phyloP scores from a whole-genome alignment of 2,888 invertebrate genomes.

The Eupithecia subumbrata region DNA sequence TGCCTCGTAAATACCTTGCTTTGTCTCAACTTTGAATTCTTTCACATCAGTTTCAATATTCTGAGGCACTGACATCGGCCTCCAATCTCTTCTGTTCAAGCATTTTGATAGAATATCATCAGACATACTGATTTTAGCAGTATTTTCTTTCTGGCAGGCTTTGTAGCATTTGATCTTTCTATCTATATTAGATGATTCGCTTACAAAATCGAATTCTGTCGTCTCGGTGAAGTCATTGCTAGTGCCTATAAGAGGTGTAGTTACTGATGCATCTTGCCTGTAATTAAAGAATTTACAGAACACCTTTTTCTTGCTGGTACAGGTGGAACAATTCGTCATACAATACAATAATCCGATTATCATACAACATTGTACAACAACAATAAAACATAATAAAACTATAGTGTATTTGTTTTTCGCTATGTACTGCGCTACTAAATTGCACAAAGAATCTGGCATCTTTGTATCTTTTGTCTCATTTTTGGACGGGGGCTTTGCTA shows the following conservation, averaged over 20 bases:
- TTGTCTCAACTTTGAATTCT: neutral
- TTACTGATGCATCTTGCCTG: constrained; percentile 69
- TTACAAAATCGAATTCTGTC: constrained; percentile 62
- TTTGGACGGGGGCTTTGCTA: neutral
- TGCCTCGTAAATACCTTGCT: neutral
- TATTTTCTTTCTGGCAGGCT: constrained; percentile 66
- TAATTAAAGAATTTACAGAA: constrained; percentile 66
- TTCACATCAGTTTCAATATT: constrained; percentile 14
- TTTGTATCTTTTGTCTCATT: neutral
- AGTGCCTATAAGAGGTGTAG: constrained; percentile 70
- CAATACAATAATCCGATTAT: constrained; percentile 65
- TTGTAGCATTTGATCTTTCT: constrained; percentile 73
- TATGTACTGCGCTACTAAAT: constrained; percentile 35
- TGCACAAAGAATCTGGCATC: neutral
- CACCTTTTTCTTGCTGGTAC: constrained; percentile 55
- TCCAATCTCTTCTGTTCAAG: constrained; percentile 71
- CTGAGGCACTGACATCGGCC: constrained; percentile 30
- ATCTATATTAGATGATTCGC: constrained; percentile 65
- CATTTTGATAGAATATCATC: constrained; percentile 77
- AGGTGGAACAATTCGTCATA: constrained; percentile 52
- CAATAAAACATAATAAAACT: constrained; percentile 50
- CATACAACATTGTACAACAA: constrained; percentile 62
- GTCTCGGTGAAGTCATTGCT: constrained; percentile 72
- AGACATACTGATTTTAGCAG: constrained; percentile 63
- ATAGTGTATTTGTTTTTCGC: constrained; percentile 53